A percentile compares a stretch with the other conserved stretches of the same genome.
phyloP scores from a whole-genome alignment of 2,888 invertebrate genomes.

The Tigriopus californicus region DNA sequence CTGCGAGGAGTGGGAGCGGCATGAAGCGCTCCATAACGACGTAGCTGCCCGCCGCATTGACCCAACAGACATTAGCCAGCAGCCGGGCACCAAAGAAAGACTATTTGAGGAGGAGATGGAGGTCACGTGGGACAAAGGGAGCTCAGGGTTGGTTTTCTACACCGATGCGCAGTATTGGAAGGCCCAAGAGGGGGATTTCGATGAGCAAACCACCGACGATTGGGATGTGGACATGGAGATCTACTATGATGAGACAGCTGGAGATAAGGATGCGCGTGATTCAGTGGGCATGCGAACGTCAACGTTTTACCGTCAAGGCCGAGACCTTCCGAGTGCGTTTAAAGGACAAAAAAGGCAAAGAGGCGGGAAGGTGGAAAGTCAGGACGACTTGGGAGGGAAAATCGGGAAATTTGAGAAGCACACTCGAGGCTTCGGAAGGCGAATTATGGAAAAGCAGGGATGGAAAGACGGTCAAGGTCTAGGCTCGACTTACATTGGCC shows the following conservation, averaged over 20 bases:
- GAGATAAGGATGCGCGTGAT: constrained; percentile 33
- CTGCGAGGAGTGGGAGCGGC: constrained; percentile 36
- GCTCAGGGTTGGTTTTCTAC: constrained; percentile 37
- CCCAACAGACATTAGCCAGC: constrained; percentile 16
- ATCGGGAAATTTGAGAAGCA: constrained; percentile 31
- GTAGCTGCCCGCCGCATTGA: constrained; percentile 21
- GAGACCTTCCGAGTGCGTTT: constrained; percentile 16
- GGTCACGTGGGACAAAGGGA: constrained; percentile 39
- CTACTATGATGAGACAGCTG: constrained; percentile 31
- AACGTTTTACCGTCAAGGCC: constrained; percentile 21
- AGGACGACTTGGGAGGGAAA: not conserved
- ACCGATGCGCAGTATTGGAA: constrained; percentile 38
- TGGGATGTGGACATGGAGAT: constrained; percentile 37
- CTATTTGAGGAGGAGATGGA: constrained; percentile 29
- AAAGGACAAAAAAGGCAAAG: constrained; percentile 10
- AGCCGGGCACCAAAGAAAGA: constrained; percentile 32
- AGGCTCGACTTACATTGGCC: constrained; percentile 23
- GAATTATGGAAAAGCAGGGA: constrained; percentile 30
- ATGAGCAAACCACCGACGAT: constrained; percentile 36
- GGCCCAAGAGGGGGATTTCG: constrained; percentile 32
- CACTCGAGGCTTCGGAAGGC: constrained; percentile 31
- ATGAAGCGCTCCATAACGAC: constrained; percentile 33
- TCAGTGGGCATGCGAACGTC: constrained; percentile 28
- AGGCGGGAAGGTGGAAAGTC: too few relatives aligned
- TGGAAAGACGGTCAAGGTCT: constrained; percentile 35